These are phyloP conservation scores for Acronicta aceris DNA, from an alignment of 2,888 invertebrate genomes.

Conservation along the genomic window DNA sequence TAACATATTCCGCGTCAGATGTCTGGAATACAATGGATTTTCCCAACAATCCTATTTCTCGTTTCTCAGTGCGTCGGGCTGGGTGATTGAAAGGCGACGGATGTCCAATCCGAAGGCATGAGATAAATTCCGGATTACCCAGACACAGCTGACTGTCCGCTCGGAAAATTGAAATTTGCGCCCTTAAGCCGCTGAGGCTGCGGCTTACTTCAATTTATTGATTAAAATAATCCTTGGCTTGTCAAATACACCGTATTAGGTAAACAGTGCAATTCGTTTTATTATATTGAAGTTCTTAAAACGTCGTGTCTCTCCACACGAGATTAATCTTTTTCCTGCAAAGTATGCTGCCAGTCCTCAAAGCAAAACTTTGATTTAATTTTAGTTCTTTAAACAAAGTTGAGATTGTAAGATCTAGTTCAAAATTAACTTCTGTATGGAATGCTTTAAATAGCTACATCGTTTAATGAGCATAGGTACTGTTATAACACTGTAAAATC, in stretches of 20 bases:
- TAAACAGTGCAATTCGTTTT: no score
- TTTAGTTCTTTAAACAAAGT: no score
- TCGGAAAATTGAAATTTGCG: constrained; percentile 79
- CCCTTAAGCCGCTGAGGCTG: constrained; percentile 58
- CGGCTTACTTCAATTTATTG: constrained; percentile 53
- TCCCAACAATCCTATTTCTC: constrained; percentile 64
- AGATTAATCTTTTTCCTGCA: no score
- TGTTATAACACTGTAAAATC: constrained; percentile 4
- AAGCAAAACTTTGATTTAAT: no score
- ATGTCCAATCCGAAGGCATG: constrained; percentile 68
- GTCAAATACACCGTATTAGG: no score
- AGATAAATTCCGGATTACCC: constrained; percentile 77
- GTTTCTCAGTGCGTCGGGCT: constrained; percentile 56
- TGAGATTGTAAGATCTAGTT: no score
- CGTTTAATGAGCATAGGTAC: no score
- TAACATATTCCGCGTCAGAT: constrained; percentile 59
- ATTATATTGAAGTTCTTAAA: no score
- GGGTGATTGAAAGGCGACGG: constrained; percentile 80
- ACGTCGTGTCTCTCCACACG: no score
- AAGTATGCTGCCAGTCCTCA: no score
- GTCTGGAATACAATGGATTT: constrained; percentile 62
- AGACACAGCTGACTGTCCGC: constrained; percentile 75
- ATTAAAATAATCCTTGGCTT: constrained; percentile 57
- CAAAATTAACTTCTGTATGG: no score
- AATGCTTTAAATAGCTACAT: no score